Base-by-base conservation (phyloP, 2,888 invertebrate genomes). In the Dastarcus helophoroides region DNA sequence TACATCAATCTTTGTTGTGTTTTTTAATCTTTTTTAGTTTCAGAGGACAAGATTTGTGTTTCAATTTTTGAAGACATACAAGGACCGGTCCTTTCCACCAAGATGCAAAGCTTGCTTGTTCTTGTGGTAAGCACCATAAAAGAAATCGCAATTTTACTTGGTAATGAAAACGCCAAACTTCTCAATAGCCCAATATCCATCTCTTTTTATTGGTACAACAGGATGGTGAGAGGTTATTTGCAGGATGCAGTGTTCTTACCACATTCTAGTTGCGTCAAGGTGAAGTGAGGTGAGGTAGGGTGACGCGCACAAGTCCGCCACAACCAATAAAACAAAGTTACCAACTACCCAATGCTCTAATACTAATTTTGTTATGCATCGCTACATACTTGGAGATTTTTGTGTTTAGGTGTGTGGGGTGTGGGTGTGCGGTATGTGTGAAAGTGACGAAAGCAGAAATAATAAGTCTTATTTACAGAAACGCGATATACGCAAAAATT, bases 301-400 rank as follows among this genome's bases (percentile, higher is more conserved):
- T 58, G 59, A 58, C 55, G 57, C 51, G 50, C 54, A 56, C 54
- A 58, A 58, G 58, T 60, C 60, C 60, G 59, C 60, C 58, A 59
- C 60, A 60, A 60, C 58, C 59, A 58, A 60, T 56, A 61, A 60
- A 60, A 61, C 56, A 60, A 58, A 60, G 59, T 61, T 61, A 61
- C 58, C 57, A 60, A 60, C 61, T 61, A 61, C 60, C 56, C 57
- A 59, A 50, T 51, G 49, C 56, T 53, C 51, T 52, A 51, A 50
- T 51, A 51, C 17, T 24, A 54, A 53, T 46, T 50, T 51, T 50
- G 47, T 48, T 50, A 53, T 51, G 55, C 54, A 17, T 17, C 6
- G 10, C 12, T 10, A 9, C 6, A 12, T 12, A n/a, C 6, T 26
- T 6, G 6, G 10, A 26, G 8, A 13, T 26, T 26, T 7, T 7